Percentiles rank a stretch among this genome's conserved stretches.
Evolutionary conservation across 2,797 vertebrate genomes (phyloP).

Genomic region (Peromyscus melanophrys): DNA sequence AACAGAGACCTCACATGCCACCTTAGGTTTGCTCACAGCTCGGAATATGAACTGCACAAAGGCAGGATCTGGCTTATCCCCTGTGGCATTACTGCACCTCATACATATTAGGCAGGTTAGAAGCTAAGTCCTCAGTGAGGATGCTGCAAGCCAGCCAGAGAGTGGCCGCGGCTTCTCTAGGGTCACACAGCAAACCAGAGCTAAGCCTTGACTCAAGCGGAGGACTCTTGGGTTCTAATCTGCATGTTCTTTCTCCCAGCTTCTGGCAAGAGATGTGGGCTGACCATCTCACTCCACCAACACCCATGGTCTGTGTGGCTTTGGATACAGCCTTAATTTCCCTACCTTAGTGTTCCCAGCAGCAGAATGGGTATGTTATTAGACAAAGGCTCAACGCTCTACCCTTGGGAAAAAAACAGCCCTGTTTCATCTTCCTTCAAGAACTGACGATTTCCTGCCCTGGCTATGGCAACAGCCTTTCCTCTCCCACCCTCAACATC

Average conservation of each 20-base stretch:
- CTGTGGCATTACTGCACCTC: not conserved
- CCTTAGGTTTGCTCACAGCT: not conserved
- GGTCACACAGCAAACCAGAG: not conserved
- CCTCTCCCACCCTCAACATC: not conserved
- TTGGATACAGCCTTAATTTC: not conserved
- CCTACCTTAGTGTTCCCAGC: constrained; percentile 39
- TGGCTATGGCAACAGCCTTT: not conserved
- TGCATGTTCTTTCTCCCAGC: not conserved
- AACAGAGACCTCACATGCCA: accelerated
- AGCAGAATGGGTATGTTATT: not conserved
- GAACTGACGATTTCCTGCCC: not conserved
- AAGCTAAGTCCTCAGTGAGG: not conserved
- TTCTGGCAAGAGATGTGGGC: not conserved
- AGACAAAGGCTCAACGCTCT: not conserved
- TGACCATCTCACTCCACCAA: not conserved
- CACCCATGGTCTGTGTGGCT: not conserved
- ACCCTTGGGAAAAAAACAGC: not conserved
- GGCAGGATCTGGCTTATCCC: not conserved
- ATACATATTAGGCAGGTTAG: not conserved
- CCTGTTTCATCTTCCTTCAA: not conserved
- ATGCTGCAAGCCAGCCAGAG: not conserved
- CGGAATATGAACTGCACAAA: not conserved
- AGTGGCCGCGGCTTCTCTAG: not conserved
- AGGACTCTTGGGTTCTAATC: not conserved
- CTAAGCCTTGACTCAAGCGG: not conserved